Evolutionary conservation across 2,888 invertebrate genomes (phyloP), one percentile per base, ranked within the genome.

Genomic region (Tiphia femorata): DNA sequence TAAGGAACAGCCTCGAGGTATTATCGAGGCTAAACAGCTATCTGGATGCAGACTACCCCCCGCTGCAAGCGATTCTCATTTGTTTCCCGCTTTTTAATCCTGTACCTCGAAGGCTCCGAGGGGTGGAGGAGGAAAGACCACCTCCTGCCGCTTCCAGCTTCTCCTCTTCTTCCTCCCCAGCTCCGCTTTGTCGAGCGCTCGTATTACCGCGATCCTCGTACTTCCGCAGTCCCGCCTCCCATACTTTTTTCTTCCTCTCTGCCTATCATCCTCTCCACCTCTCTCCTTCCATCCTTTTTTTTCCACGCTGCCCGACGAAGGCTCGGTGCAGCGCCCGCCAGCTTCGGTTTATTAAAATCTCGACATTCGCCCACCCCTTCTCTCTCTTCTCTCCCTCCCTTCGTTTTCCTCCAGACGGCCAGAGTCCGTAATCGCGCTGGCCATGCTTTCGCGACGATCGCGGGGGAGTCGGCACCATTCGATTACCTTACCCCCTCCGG

Each of bases 21-120:
- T 67, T 69, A 69, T 65, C 61, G 54, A 57, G 56, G 62, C 52
- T 69, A 64, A 71, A 61, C 66, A 71, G 68, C 67, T 65, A 67
- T 72, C 72, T 66, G 61, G 55, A 72, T 72, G 72, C 72, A 67
- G 61, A 67, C 61, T 58, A 64, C 55, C 61, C 66, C 69, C n/a
- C n/a, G n/a, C 74, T 67, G 62, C 60, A 59, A 76, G 76, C 75
- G 50, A 74, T 77, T 73, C 73, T 75, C 78, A 77, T 78, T 77
- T 72, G 71, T 76, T 73, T 70, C 59, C 61, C 41, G 62, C 67
- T 74, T 68, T 65, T 72, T 67, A 75, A 74, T 75, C 71, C 16
- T 41, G 43, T 55, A 52, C 55, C 44, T 58, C 54, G 48, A 51
- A 48, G 58, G 59, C 64, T 51, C 44, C 40, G 48, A 35, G 49